Conservation (phyloP, 2,888 invertebrate species). For the Unio pictorum region DNA sequence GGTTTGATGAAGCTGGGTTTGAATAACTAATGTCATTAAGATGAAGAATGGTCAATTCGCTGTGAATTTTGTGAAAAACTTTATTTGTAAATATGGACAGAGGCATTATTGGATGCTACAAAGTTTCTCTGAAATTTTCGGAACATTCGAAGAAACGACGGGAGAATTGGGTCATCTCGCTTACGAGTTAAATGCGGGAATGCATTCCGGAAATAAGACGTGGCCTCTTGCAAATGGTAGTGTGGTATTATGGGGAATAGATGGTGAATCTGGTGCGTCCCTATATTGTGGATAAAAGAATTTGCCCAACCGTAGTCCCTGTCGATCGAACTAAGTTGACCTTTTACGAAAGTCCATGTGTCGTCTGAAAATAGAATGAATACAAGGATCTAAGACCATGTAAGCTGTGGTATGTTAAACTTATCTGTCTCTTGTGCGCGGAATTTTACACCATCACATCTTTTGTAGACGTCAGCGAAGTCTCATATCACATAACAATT, state of each 20-base stretch:
- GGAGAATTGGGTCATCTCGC: constrained; percentile 58
- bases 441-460: no score
- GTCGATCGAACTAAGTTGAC: constrained; percentile 67
- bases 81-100: constrained; percentile 49
- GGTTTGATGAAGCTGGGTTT: no score
- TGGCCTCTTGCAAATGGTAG: constrained; percentile 67
- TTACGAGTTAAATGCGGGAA: constrained; percentile 60
- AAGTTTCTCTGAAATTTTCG: constrained; percentile 48
- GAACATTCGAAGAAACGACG: constrained; percentile 62
- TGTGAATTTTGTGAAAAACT: no score
- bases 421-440: no score
- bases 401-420: neutral
- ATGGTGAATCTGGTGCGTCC: constrained; percentile 68
- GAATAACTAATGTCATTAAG: no score
- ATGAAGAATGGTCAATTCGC: no score
- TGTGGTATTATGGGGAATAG: constrained; percentile 67
- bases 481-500: no score
- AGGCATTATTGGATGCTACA: constrained; percentile 34
- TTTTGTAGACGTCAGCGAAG: no score
- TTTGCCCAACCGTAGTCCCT: constrained; percentile 67
- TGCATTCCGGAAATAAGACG: constrained; percentile 55
- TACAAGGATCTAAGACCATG: neutral
- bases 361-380: constrained; percentile 32
- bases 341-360: constrained; percentile 66
- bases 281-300: constrained; percentile 63